Evolutionary conservation across 2,797 vertebrate genomes (phyloP).

Genomic region (Menidia menidia): DNA sequence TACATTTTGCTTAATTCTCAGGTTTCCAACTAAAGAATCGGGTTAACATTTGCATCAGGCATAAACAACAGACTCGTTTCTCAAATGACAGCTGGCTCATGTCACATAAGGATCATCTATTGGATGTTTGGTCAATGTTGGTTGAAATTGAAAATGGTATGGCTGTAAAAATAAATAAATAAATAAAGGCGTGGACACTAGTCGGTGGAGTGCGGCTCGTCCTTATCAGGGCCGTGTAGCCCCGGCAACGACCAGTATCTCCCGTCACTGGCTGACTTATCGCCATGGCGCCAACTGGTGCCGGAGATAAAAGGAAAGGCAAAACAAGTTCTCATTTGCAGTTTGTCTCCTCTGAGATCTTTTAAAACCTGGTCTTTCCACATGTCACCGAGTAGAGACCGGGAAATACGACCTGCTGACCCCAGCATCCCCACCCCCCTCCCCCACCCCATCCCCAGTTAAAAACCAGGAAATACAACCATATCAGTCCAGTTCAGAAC

Average conservation of each 20-base stretch:
- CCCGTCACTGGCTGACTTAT: constrained; percentile 26
- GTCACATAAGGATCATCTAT: neutral
- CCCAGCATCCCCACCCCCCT: constrained; percentile 30
- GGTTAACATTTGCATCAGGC: too few relatives aligned
- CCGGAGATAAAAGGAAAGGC: constrained; percentile 16
- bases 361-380: constrained; percentile 32
- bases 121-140: neutral
- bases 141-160: too few relatives aligned
- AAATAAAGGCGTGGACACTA: too few relatives aligned
- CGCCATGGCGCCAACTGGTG: constrained; percentile 27
- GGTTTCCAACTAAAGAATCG: too few relatives aligned
- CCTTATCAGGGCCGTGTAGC: constrained; percentile 2
- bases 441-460: too few relatives aligned
- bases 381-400: constrained; percentile 40
- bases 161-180: too few relatives aligned
- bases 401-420: constrained; percentile 32
- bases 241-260: constrained; percentile 7
- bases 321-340: constrained; percentile 37
- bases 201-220: neutral
- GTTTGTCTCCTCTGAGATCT: constrained; percentile 35
- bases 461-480: too few relatives aligned
- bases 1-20: too few relatives aligned
- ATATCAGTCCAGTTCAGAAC: too few relatives aligned
- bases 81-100: neutral
- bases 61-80: neutral